Evolutionary conservation across 2,888 invertebrate genomes (phyloP).

Genomic region (Heteromurus nitidus): DNA sequence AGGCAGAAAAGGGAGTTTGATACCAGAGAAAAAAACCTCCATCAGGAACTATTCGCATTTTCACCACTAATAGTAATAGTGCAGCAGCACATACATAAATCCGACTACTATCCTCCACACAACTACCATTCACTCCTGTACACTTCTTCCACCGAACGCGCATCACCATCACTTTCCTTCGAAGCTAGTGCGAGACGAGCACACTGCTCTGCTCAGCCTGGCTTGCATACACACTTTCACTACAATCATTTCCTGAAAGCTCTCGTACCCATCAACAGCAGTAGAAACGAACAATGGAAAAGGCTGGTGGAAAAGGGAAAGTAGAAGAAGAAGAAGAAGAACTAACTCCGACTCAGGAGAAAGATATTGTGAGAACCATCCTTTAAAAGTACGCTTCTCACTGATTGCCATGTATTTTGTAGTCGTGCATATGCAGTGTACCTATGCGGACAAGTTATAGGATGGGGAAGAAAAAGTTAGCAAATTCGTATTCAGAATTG

Average conservation of each 20-base stretch:
- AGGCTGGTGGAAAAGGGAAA: constrained; percentile 2
- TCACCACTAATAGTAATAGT: constrained; percentile 35
- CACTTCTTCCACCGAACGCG: not conserved
- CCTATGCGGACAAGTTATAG: no score
- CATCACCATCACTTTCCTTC: not conserved
- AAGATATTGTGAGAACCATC: not conserved
- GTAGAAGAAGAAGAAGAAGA: not conserved
- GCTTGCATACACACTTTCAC: not conserved
- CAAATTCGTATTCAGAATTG: no score
- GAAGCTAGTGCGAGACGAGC: not conserved
- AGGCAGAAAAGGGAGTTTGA: constrained; percentile 34
- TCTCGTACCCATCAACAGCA: constrained; percentile 10
- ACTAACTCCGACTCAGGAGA: no score
- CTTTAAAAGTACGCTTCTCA: no score
- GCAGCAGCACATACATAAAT: not conserved
- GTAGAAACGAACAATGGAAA: constrained; percentile 14
- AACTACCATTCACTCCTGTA: constrained; percentile 2
- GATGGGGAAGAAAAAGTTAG: no score
- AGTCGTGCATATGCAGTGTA: no score
- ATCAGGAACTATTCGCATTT: constrained; percentile 50
- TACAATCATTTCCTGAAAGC: constrained; percentile 20
- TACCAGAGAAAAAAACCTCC: constrained; percentile 29
- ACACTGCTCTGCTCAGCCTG: not conserved
- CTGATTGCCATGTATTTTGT: no score
- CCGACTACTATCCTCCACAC: not conserved